Evolutionary conservation across 1,140 invertebrate species (phyloP).

Genomic region (Akabosia matsudoensis): DNA sequence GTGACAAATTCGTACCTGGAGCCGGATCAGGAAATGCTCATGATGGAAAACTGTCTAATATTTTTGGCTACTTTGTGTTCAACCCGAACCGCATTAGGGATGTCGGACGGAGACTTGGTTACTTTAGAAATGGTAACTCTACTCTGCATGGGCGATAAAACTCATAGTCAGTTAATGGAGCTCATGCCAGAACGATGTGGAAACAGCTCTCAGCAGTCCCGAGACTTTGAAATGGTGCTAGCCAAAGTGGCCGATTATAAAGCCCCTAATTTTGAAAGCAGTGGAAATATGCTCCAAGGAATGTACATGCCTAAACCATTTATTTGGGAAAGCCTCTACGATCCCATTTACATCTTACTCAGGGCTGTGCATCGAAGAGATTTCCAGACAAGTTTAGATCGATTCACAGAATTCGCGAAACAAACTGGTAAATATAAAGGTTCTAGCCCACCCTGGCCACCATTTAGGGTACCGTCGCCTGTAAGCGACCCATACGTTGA

Average conservation of each 20-base stretch:
- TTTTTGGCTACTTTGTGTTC: slow-evolving; percentile 86
- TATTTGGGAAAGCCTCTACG: slow-evolving; percentile 89
- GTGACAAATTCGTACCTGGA: slow-evolving; percentile 62
- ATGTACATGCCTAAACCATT: slow-evolving; percentile 83
- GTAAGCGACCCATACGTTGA: slow-evolving; percentile 67
- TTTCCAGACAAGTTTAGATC: slow-evolving; percentile 72
- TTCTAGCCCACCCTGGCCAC: slow-evolving; percentile 72
- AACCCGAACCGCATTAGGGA: slow-evolving; percentile 84
- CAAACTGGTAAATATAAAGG: slow-evolving; percentile 64
- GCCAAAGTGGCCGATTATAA: slow-evolving; percentile 48
- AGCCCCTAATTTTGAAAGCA: slow-evolving; percentile 71
- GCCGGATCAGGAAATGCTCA: slow-evolving; percentile 74
- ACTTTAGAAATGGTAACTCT: slow-evolving; percentile 88
- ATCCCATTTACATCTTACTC: slow-evolving; percentile 87
- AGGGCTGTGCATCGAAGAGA: slow-evolving; percentile 87
- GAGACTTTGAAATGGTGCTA: slow-evolving; percentile 82
- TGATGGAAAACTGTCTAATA: slow-evolving; percentile 88
- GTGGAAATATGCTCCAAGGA: slow-evolving; percentile 85
- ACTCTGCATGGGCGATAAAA: slow-evolving; percentile 88
- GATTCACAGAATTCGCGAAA: slow-evolving; percentile 52
- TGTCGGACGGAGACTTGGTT: slow-evolving; percentile 68
- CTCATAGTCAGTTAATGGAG: slow-evolving; percentile 90
- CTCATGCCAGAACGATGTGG: slow-evolving; percentile 92
- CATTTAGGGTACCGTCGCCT: slow-evolving; percentile 68
- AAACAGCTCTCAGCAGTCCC: slow-evolving; percentile 71